Conservation (phyloP, 1,140 invertebrate genomes). For the Drosophila fuyamai region DNA sequence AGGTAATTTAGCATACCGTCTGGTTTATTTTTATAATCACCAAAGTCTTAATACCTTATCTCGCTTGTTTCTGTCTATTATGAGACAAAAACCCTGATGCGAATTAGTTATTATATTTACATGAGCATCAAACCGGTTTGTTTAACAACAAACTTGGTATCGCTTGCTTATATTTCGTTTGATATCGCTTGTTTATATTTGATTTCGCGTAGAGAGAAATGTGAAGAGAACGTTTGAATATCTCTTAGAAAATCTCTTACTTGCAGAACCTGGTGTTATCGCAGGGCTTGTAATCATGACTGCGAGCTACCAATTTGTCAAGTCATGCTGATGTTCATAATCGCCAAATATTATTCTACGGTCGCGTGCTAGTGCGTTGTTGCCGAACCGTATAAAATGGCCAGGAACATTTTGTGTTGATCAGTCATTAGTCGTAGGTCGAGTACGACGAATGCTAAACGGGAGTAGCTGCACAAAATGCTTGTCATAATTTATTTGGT, state of each 20-base stretch:
- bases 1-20: too few species aligned
- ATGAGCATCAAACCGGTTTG: conserved; percentile 1
- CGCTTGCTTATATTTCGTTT: conserved; percentile 19
- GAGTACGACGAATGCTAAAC: background rate
- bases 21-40: too few species aligned
- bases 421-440: background rate
- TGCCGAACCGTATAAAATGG: conserved; percentile 2
- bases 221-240: background rate
- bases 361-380: background rate
- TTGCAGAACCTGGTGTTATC: conserved; percentile 8
- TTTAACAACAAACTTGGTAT: conserved; percentile 35
- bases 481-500: conserved; percentile 50
- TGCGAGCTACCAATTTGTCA: background rate
- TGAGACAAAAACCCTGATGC: background rate
- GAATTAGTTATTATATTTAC: background rate
- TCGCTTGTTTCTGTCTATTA: too few species aligned
- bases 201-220: background rate
- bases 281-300: conserved; percentile 20
- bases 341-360: background rate
- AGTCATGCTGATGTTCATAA: conserved; percentile 26
- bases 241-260: background rate
- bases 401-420: background rate
- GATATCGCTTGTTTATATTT: conserved; percentile 18
- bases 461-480: conserved; percentile 29
- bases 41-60: too few species aligned